Base-by-base conservation (phyloP, 2,888 invertebrate species). In the Tanypteryx hageni region DNA sequence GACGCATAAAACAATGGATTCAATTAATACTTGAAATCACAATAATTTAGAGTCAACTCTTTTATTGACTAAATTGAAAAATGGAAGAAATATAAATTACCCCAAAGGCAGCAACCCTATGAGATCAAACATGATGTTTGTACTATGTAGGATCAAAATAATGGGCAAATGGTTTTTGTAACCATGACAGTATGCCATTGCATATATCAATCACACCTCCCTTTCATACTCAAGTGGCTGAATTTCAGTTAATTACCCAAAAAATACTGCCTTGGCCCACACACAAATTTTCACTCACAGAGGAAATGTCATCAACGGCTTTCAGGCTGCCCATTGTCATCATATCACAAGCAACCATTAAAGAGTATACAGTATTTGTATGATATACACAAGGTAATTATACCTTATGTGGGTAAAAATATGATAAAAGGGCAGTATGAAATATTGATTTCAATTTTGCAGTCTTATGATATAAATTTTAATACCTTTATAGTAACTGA, bases 101-200 rank as follows among this genome's bases (percentile, higher is more conserved):
- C 44, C 64, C 64, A 76, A 89, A 64, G 89, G 64, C 89, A 89
- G 89, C 89, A 89, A 89, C 89, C 89, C 89, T 89, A 68, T 89
- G 89, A 89, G 89, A 89, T 89, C 89, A 89, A 89, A 89, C 89
- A 89, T 89, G 56, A 64, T 89, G 89, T 89, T 89, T 89, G 89
- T 89, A 89, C 89, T 89, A 89, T 89, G 61, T 89, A 89, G 89
- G 89, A 89, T 89, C 89, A 89, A 89, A 89, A 89, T 64, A 11
- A 89, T 89, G 89, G 89, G 89, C 89, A 89, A 68, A 44, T 89
- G 89, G 89, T 89, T 64, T 59, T 61, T 68, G 61, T 89, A 89
- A 89, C 31, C 61, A 89, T 59, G 44, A 64, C 64, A 89, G 83
- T 10, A 89, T 44, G 64, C 64, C 89, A 64, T 1, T 44, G 64